Percentiles rank a stretch among this genome's conserved stretches.
phyloP scores from a whole-genome alignment of 1,140 invertebrate species.

The Bombyx mori region DNA sequence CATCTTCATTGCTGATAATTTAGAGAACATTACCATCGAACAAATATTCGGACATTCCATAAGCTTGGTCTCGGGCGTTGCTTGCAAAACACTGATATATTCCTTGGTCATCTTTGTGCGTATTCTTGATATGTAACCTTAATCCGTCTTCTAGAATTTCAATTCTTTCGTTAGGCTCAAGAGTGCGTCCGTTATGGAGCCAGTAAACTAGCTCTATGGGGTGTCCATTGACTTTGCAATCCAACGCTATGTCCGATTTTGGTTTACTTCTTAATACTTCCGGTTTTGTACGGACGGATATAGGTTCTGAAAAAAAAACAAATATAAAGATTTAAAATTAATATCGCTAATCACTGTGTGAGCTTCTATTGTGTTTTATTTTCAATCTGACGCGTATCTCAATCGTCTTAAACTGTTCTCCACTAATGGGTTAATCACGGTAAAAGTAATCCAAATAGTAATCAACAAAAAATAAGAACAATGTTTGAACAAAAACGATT shows the following conservation, averaged over 20 bases:
- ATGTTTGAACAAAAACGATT: no score
- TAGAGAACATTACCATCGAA: slow-evolving; percentile 78
- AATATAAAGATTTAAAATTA: no score
- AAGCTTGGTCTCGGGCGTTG: slow-evolving; percentile 88
- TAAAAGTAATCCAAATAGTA: no score
- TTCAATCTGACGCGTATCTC: no score
- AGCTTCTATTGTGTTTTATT: no score
- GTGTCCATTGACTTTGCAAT: slow-evolving; percentile 89
- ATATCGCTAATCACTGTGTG: no score
- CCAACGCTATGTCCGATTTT: slow-evolving; percentile 85
- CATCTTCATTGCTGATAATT: no score
- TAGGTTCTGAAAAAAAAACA: slow-evolving; percentile 72
- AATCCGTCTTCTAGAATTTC: slow-evolving; percentile 70
- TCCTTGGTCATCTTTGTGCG: slow-evolving; percentile 84
- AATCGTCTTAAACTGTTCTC: no score
- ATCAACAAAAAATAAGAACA: no score
- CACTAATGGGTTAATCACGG: no score
- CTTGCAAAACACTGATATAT: slow-evolving; percentile 93
- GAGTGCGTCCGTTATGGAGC: slow-evolving; percentile 84
- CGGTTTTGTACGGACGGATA: slow-evolving; percentile 81
- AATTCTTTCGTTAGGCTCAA: slow-evolving; percentile 73
- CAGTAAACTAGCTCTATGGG: slow-evolving; percentile 86
- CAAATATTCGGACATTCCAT: slow-evolving; percentile 85
- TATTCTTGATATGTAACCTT: slow-evolving; percentile 76
- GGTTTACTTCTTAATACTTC: slow-evolving; percentile 84